Evolutionary conservation across 1,140 invertebrate species (phyloP).

Genomic region (Drosophila nigrodunni): DNA sequence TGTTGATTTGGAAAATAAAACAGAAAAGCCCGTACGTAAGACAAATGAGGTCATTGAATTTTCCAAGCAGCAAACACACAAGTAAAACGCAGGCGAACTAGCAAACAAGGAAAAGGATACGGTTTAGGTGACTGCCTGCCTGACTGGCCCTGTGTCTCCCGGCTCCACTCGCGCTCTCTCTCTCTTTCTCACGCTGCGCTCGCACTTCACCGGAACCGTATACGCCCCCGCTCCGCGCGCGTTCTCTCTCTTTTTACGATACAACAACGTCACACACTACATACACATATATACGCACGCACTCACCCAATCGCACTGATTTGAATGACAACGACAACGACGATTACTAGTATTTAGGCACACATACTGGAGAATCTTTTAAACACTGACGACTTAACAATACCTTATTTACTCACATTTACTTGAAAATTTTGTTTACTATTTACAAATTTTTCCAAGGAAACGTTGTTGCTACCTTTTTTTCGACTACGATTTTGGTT

Average conservation of each 20-base stretch:
- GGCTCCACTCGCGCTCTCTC: constrained; percentile 36
- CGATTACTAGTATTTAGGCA: constrained; percentile 36
- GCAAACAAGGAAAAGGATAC: constrained; percentile 57
- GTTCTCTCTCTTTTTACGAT: constrained; percentile 59
- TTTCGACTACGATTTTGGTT: constrained; percentile 53
- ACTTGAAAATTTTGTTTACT: constrained; percentile 81
- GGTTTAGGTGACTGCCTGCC: constrained; percentile 40
- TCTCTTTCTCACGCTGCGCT: constrained; percentile 37
- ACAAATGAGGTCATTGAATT: constrained; percentile 83
- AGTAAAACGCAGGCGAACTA: constrained; percentile 18
- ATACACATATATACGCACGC: constrained; percentile 44
- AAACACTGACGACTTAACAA: constrained; percentile 16
- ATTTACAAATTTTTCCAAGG: constrained; percentile 82
- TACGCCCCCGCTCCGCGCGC: constrained; percentile 46
- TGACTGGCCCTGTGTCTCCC: constrained; percentile 34
- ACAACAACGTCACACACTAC: constrained; percentile 66
- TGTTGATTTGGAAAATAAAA: constrained; percentile 42
- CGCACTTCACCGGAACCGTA: constrained; percentile 60
- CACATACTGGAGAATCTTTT: constrained; percentile 24
- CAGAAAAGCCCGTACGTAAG: constrained; percentile 68
- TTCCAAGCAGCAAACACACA: constrained; percentile 46
- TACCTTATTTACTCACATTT: constrained; percentile 51
- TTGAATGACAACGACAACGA: constrained; percentile 57
- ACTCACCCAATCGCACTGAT: constrained; percentile 54
- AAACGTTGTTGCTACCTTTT: constrained; percentile 78